Evolutionary conservation across 2,797 vertebrate genomes (phyloP), one percentile per base, ranked within the genome.

Genomic region (Sebastes trivittatus): DNA sequence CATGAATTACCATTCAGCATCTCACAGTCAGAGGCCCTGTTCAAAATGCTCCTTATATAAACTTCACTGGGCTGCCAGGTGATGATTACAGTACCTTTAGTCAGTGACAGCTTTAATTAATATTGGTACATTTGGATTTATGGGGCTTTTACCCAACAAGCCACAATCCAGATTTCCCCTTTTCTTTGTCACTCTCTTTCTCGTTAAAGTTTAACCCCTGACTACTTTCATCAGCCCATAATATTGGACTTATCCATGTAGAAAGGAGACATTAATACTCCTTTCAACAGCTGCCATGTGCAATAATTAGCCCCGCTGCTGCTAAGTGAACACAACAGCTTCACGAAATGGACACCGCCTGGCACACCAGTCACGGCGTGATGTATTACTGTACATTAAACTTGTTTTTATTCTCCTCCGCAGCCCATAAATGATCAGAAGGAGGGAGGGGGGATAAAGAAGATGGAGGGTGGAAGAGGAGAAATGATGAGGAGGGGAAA

Each of bases 231-330:
- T 80, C 86, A 86, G 82, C 54, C 68, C 75, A 67, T 85, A 84
- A 87, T 91, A 90, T 84, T 89, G 79, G 83, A 94, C 25, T 86
- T 87, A 84, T 90, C 88, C 93, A 90, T 89, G 93, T 87, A 90
- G 91, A 95, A 94, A 90, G 59, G 36, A 88, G 55, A 92, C 89
- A 94, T 95, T 92, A 93, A 94, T 94, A 90, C 84, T 88, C 81
- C 82, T 90, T 91, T 91, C 72, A 86, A 27, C 61, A 77, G 84
- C 89, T 88, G 88, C 88, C 93, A 91, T 91, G 88, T 91, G 85
- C 87, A 91, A 87, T 94, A 94, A 95, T 95, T 95, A 94, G 88
- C 83, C 38, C 63, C 34, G 38, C 64, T 64, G 79, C 85, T 86
- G 85, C 64, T 85, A 85, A 87, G 79, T 83, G 89, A 93, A 83